Base-by-base conservation (phyloP, 2,797 vertebrate genomes). In the Myotis planiceps region DNA sequence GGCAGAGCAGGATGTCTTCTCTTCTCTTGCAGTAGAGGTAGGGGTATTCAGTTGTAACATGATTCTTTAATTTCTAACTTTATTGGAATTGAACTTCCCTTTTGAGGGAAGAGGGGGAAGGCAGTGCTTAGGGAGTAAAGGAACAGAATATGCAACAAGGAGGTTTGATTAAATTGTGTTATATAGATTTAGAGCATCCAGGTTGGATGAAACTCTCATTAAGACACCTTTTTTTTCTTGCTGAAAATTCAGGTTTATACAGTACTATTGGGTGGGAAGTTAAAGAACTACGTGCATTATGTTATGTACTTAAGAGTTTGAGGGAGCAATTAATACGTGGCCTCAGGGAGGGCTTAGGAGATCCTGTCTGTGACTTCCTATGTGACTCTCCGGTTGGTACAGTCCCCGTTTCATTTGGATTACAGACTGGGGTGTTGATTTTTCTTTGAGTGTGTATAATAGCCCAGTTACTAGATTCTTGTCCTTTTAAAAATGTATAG, bases 271-370 rank as follows among this genome's bases (percentile, higher is more conserved):
- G 84, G 16, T 16, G 39, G n/a, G 81, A 83, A 71, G 29, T 60
- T 69, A 34, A 75, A 95, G 83, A 0, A 65, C 25, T 32, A 79
- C 72, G 45, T 53, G 27, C 27, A 29, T 60, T 60, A 74, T 37
- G 19, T n/a, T 87, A 13, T 9, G 39, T 55, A 79, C 27, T 39
- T 86, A 25, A 21, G 34, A 78, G 23, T 65, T 76, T 92, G 42
- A 75, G 55, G 19, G 42, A 95, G 92, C 97, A 95, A 97, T 98
- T 98, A 97, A 84, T 88, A 75, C 12, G 32, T 94, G 89, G 96
- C 98, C 98, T 95, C 0, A 1, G 98, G 98, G 97, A 97, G 96
- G 96, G 98, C 97, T 98, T 96, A 94, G 53, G 88, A 91, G 96
- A 95, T 92, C 96, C 69, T 39, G 21, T 90, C 93, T 94, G 69